These are phyloP conservation scores for Psilopsiagon aurifrons DNA, from an alignment of 2,113 vertebrate species.

Conservation along the genomic window DNA sequence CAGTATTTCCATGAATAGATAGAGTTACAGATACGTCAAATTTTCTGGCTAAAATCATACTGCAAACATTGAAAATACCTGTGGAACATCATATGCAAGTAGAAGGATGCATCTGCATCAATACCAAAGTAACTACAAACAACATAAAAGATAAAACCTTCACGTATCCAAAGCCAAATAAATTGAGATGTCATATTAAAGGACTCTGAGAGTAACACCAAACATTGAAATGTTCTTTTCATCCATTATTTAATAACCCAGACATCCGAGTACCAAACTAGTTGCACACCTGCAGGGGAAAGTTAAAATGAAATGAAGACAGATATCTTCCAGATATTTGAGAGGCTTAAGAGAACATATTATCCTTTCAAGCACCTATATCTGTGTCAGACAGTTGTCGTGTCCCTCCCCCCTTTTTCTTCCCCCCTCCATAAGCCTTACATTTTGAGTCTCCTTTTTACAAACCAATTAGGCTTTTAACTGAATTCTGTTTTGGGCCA, in stretches of 20 bases:
- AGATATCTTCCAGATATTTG: background rate
- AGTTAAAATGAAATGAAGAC: slow-evolving; percentile 6
- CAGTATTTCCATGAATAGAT: background rate
- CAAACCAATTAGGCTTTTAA: background rate
- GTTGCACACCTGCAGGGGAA: background rate
- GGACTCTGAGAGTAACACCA: background rate
- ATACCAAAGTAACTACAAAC: background rate
- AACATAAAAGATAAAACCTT: background rate
- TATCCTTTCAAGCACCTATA: background rate
- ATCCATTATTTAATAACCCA: slow-evolving; percentile 14
- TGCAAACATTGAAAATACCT: background rate
- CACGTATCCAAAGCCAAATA: background rate
- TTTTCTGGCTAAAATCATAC: background rate
- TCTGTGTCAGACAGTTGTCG: background rate
- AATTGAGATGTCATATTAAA: slow-evolving; percentile 14
- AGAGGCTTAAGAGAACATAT: background rate
- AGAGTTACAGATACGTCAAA: background rate
- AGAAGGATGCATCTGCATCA: background rate
- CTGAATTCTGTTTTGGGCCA: background rate
- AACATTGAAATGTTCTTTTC: background rate
- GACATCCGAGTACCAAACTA: background rate
- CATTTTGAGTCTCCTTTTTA: background rate
- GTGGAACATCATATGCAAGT: background rate
- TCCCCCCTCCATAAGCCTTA: background rate
- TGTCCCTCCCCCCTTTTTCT: rapidly evolving